Conservation (phyloP, 2,113 vertebrate species). For the Rutilus rutilus region DNA sequence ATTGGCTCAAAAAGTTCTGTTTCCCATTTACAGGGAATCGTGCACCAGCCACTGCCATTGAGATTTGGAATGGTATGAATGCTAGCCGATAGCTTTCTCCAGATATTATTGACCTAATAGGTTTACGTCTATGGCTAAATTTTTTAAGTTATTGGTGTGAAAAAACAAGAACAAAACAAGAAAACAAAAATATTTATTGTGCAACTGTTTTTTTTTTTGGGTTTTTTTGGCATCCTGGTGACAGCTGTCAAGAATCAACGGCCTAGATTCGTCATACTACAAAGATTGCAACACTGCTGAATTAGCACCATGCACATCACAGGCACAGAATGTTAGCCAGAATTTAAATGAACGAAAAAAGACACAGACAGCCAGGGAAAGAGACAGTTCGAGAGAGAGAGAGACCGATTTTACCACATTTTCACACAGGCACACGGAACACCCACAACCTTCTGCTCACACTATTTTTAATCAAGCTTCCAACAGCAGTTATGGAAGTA, state of each 20-base stretch:
- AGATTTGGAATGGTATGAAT: background rate
- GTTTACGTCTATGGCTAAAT: background rate
- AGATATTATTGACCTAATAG: background rate
- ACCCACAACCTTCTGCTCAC: constrained; percentile 66
- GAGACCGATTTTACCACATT: constrained; percentile 55
- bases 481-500: constrained; percentile 64
- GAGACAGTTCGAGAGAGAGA: constrained; percentile 32
- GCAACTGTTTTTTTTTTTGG: background rate
- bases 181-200: constrained; percentile 47
- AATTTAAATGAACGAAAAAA: constrained; percentile 24
- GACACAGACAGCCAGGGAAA: constrained; percentile 46
- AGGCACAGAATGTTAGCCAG: constrained; percentile 43
- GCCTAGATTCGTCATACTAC: constrained; percentile 36
- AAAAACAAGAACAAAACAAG: constrained; percentile 28
- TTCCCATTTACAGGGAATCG: background rate
- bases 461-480: constrained; percentile 63
- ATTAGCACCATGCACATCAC: constrained; percentile 57
- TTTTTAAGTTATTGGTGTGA: background rate
- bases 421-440: constrained; percentile 60
- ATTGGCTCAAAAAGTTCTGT: background rate
- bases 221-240: constrained; percentile 44
- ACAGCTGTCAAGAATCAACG: constrained; percentile 41
- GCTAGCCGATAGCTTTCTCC: background rate
- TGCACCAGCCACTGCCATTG: background rate
- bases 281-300: constrained; percentile 51